phyloP scores from a whole-genome alignment of 2,113 vertebrate genomes.

The Fulica atra region DNA sequence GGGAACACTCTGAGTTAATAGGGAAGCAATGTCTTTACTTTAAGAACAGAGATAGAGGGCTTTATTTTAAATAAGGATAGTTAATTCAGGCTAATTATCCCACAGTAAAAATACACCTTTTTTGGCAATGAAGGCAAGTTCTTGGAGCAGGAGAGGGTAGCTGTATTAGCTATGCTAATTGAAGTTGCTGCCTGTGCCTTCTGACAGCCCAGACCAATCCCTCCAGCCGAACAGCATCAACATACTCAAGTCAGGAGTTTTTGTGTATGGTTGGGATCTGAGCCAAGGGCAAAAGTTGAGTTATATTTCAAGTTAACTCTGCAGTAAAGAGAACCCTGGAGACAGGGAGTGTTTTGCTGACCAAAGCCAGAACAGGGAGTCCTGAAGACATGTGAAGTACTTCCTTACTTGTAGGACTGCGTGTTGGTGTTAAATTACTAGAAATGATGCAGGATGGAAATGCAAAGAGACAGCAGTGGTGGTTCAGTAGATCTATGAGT shows the following conservation, averaged over 20 bases:
- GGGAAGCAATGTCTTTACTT: neutral
- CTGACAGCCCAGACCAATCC: neutral
- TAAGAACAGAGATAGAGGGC: neutral
- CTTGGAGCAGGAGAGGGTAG: neutral
- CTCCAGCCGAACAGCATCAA: conserved; percentile 14
- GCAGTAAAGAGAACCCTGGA: conserved; percentile 5
- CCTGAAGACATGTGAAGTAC: conserved; percentile 1
- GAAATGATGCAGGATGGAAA: neutral
- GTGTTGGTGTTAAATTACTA: neutral
- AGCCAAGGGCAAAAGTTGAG: conserved; percentile 46
- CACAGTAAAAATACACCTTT: conserved; percentile 50
- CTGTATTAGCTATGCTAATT: neutral
- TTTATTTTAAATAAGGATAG: neutral
- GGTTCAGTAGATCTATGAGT: neutral
- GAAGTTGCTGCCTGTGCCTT: neutral
- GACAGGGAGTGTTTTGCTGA: conserved; percentile 48
- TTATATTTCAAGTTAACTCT: conserved; percentile 46
- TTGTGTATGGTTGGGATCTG: conserved; percentile 43
- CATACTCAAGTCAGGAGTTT: conserved; percentile 34
- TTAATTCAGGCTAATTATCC: conserved; percentile 13
- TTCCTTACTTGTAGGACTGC: conserved; percentile 18
- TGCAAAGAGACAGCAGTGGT: neutral
- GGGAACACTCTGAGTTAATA: neutral
- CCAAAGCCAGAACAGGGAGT: conserved; percentile 46
- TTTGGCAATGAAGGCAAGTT: conserved; percentile 47